Percentiles rank a stretch among this genome's conserved stretches.
Conservation (phyloP, 2,888 invertebrate genomes). For the Anodontia alba region DNA sequence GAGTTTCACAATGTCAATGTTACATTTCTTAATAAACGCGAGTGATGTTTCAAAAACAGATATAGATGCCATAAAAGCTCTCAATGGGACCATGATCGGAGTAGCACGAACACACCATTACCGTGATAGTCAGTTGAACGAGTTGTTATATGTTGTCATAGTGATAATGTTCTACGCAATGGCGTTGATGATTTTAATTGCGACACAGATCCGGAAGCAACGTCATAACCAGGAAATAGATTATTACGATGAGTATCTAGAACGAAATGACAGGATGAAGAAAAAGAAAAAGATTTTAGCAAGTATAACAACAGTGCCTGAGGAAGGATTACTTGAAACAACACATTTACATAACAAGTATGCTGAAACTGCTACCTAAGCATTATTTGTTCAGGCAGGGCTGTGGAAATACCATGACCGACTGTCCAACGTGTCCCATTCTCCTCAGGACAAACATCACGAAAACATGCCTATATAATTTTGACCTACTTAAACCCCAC, state of each 20-base stretch:
- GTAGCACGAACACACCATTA: conserved; percentile 56
- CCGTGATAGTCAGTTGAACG: conserved; percentile 79
- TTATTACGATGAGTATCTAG: conserved; percentile 81
- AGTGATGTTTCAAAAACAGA: conserved; percentile 43
- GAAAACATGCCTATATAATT: too few relatives aligned
- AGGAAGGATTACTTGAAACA: conserved; percentile 37
- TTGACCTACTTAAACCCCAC: too few relatives aligned
- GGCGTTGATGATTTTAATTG: conserved; percentile 79
- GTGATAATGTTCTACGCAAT: conserved; percentile 81
- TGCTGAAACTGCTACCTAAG: conserved; percentile 3
- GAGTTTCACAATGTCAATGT: conserved; percentile 16
- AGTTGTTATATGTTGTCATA: conserved; percentile 80
- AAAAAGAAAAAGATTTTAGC: conserved; percentile 60
- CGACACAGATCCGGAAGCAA: conserved; percentile 77
- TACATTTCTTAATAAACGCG: conserved; percentile 54
- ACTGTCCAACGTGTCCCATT: too few relatives aligned
- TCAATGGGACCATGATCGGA: conserved; percentile 55
- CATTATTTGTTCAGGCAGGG: background rate
- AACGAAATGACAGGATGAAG: conserved; percentile 74
- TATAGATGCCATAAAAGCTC: conserved; percentile 38
- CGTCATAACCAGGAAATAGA: conserved; percentile 75
- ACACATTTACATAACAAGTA: conserved; percentile 3
- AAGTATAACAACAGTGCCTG: conserved; percentile 47
- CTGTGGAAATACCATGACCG: too few relatives aligned
- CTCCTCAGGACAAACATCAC: too few relatives aligned